Conservation (phyloP, 53 echinoderm and acorn worm species). For the Holothuria scabra region DNA sequence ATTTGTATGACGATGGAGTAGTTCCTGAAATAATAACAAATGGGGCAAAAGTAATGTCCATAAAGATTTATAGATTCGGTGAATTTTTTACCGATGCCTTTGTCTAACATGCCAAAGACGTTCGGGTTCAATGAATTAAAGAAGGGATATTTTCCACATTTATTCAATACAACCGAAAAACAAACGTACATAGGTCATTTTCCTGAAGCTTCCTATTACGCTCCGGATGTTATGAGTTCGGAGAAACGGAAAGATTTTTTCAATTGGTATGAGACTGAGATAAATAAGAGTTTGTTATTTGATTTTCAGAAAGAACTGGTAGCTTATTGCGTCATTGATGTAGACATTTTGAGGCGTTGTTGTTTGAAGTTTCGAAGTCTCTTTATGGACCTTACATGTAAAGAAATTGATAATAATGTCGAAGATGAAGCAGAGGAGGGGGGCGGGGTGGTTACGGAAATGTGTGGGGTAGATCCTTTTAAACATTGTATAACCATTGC, state of each 20-base stretch:
- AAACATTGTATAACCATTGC: slow-evolving; percentile 68
- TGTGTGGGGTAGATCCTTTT: slow-evolving; percentile 63
- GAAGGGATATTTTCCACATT: slow-evolving; percentile 53
- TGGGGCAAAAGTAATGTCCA: slow-evolving; percentile 38
- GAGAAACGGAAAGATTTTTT: slow-evolving; percentile 26
- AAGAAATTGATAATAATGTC: too few species aligned
- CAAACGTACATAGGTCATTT: slow-evolving; percentile 43
- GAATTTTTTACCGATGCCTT: slow-evolving; percentile 55
- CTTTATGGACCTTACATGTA: slow-evolving; percentile 29
- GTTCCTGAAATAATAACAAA: not conserved
- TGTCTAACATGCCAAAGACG: slow-evolving; percentile 38
- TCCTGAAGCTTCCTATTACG: slow-evolving; percentile 25
- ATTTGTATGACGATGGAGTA: slow-evolving; percentile 16
- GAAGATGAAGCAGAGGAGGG: too few species aligned
- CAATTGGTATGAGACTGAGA: slow-evolving; percentile 33
- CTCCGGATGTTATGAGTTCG: slow-evolving; percentile 10
- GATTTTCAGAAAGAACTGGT: slow-evolving; percentile 37
- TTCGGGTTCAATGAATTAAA: slow-evolving; percentile 49
- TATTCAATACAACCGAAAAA: slow-evolving; percentile 31
- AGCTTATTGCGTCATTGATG: slow-evolving; percentile 40
- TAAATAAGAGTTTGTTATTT: slow-evolving; percentile 1
- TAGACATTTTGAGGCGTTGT: too few species aligned
- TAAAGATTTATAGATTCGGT: slow-evolving; percentile 46
- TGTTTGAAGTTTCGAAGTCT: slow-evolving; percentile 28
- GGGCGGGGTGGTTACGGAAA: too few species aligned